Base-by-base conservation (phyloP, 2,113 vertebrate genomes). In the Crotalus helleri region DNA sequence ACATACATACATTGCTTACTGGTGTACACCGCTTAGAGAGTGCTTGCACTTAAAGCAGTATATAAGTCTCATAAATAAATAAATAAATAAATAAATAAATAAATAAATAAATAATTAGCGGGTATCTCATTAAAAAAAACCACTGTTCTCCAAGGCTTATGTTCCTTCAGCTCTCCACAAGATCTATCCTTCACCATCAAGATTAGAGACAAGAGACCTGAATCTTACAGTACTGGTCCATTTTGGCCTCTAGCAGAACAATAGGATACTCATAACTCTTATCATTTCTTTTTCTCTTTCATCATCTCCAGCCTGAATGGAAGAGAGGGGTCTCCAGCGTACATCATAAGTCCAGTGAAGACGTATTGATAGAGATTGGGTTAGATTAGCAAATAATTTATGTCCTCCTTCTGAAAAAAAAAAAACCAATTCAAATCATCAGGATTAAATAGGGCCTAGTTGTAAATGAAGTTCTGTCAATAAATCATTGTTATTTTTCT, bases 171-270 rank as follows among this genome's bases (percentile, higher is more conserved):
- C 10, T 46, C 3, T 58, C 49, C 23, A 26, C 54, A 57, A 92
- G 26, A 89, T 46, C 49, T 11, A 5, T 12, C 33, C 5, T 12
- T 1, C 0, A 17, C 3, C 24, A 51, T 17, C 1, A 53, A 91
- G 39, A 74, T 0, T 44, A 39, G 94, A 85, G 49, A 9, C 46
- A 55, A 53, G 46, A 4, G 86, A 0, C 2, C 87, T 11, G 1
- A 7, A 0, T 9, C 81, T 46, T 53, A 7, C 11, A 1, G 0
- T 0, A 1, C 11, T 3, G 21, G 92, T 24, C 13, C 17, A 21
- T 0, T 0, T 1, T 90, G 74, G 19, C 29, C 57, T 93, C 0
- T 0, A 12, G 15, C 39, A 74, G 91, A 29, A 5, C 64, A 90
- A 21, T 5, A 10, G 69, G 87, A 89, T 54, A 10, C 57, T 53